These are phyloP conservation scores for Poecilia latipinna DNA, from an alignment of 2,113 vertebrate genomes.

Conservation along the genomic window DNA sequence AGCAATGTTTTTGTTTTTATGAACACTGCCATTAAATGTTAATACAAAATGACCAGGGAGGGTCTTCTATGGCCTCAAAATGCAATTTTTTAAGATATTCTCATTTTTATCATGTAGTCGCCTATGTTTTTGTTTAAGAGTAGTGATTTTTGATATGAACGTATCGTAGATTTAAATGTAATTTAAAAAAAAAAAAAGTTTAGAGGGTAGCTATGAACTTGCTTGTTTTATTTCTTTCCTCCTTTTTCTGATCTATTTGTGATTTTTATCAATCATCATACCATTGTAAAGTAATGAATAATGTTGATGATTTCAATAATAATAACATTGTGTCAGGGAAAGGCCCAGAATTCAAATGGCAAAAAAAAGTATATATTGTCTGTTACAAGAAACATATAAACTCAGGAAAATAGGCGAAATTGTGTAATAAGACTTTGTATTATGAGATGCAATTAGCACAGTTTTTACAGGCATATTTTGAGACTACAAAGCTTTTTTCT, in stretches of 20 bases:
- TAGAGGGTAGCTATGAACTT: slow-evolving; percentile 81
- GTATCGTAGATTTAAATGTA: slow-evolving; percentile 89
- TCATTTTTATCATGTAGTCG: slow-evolving; percentile 86
- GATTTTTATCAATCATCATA: slow-evolving; percentile 93
- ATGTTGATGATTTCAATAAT: slow-evolving; percentile 83
- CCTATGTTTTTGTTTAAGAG: slow-evolving; percentile 86
- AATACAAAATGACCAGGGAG: slow-evolving; percentile 95
- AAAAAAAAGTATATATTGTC: slow-evolving; percentile 90
- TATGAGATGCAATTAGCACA: slow-evolving; percentile 88
- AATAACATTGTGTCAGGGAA: slow-evolving; percentile 90
- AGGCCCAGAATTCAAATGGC: slow-evolving; percentile 96
- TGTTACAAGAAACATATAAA: slow-evolving; percentile 96
- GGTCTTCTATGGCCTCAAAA: slow-evolving; percentile 97
- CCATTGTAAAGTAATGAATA: slow-evolving; percentile 89
- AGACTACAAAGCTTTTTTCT: slow-evolving; percentile 80
- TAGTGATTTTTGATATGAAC: slow-evolving; percentile 86
- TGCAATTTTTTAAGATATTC: slow-evolving; percentile 86
- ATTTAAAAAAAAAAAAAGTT: slow-evolving; percentile 86
- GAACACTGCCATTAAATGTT: slow-evolving; percentile 99
- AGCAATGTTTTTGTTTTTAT: slow-evolving; percentile 77
- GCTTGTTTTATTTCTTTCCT: slow-evolving; percentile 69
- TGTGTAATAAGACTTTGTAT: slow-evolving; percentile 90
- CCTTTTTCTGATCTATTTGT: slow-evolving; percentile 80
- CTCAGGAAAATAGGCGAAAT: slow-evolving; percentile 96
- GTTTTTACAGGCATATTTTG: slow-evolving; percentile 87